A percentile compares a stretch with the other conserved stretches of the same genome.
phyloP scores from a whole-genome alignment of 2,888 invertebrate species.

The Caenorhabditis doughertyi region DNA sequence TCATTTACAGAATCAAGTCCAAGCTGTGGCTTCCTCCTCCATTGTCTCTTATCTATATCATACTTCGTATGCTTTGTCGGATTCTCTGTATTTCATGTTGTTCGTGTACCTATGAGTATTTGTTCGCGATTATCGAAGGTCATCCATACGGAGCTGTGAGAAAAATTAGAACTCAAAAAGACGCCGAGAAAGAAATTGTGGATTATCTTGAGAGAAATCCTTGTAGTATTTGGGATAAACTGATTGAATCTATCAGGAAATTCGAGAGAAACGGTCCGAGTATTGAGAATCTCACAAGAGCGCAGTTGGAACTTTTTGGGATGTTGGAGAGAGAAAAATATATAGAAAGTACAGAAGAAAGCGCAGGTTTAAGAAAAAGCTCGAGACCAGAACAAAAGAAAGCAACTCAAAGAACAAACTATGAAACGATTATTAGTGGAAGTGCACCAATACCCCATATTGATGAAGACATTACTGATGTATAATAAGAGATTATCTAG shows the following conservation, averaged over 20 bases:
- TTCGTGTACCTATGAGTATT: neutral
- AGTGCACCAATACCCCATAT: no score
- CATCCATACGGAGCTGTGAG: constrained; percentile 41
- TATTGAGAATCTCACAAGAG: no score
- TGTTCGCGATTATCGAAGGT: constrained; percentile 27
- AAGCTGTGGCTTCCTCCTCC: constrained; percentile 17
- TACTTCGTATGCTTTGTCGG: neutral
- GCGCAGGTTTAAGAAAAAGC: no score
- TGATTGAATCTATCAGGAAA: neutral
- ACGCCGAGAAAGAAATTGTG: neutral
- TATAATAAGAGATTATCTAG: no score
- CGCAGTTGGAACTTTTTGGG: no score
- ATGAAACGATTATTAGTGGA: no score
- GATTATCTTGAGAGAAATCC: constrained; percentile 11
- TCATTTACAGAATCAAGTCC: constrained; percentile 3
- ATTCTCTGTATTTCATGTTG: neutral
- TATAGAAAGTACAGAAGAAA: neutral
- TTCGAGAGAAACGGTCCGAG: no score
- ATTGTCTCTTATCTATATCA: constrained; percentile 7
- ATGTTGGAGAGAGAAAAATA: no score
- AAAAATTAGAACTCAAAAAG: neutral
- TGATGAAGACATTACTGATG: no score
- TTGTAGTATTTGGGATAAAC: neutral
- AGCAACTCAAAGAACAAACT: no score
- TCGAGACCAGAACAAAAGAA: no score